phyloP scores from a whole-genome alignment of 2,113 vertebrate genomes.

The Heliornis fulica region DNA sequence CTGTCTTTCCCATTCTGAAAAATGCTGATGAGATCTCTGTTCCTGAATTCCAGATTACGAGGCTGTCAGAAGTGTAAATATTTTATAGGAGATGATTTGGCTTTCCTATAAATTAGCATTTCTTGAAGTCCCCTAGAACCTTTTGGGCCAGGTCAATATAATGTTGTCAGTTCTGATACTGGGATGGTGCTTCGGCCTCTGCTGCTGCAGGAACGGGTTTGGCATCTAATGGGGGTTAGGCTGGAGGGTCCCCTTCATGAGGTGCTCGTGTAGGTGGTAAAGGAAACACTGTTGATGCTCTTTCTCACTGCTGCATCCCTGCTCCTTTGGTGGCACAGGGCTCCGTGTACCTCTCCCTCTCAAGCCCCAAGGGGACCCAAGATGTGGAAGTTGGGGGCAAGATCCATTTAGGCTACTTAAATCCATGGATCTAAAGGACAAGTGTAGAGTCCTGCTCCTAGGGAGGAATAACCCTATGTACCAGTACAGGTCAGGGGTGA shows the following conservation, averaged over 20 bases:
- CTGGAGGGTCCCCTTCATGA: background rate
- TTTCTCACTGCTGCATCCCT: background rate
- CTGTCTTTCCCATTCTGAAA: background rate
- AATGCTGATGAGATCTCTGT: background rate
- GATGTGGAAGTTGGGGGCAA: background rate
- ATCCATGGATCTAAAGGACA: too few relatives aligned
- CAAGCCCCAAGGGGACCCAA: too few relatives aligned
- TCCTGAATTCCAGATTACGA: background rate
- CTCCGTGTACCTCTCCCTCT: background rate
- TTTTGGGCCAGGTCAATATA: background rate
- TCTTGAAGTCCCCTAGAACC: background rate
- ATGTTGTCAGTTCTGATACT: background rate
- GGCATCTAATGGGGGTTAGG: background rate
- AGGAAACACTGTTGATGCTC: background rate
- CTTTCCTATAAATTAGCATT: background rate
- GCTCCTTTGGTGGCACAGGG: background rate
- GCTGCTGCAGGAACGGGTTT: accelerated
- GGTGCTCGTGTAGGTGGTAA: background rate
- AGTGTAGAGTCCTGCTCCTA: too few relatives aligned
- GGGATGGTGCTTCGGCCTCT: background rate
- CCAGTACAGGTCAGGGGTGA: too few relatives aligned
- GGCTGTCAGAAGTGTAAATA: conserved; percentile 18
- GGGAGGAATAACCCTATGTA: too few relatives aligned
- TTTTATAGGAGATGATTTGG: background rate
- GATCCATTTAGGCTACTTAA: too few relatives aligned